Conservation (phyloP, 2,888 invertebrate genomes). For the Himalopsyche tibetana region DNA sequence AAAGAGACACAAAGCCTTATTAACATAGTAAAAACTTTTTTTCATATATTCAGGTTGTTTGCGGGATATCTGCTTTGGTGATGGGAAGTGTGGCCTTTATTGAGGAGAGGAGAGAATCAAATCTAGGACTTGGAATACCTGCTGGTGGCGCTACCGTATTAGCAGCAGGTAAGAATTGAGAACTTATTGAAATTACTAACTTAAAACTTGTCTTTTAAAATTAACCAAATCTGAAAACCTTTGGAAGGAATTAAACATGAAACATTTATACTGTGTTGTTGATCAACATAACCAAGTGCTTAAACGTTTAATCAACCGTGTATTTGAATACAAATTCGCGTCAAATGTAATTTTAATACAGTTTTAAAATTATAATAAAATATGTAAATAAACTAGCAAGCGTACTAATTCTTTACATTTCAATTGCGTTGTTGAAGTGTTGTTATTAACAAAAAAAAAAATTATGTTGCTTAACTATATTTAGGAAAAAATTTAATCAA, state of each 20-base stretch:
- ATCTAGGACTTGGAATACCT: slow-evolving; percentile 80
- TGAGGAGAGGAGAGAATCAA: slow-evolving; percentile 79
- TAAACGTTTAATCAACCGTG: neutral
- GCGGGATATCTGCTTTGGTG: slow-evolving; percentile 79
- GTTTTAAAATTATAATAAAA: no score
- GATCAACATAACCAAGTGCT: neutral
- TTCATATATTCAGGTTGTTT: slow-evolving; percentile 75
- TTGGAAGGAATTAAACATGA: no score
- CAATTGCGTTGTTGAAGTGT: no score
- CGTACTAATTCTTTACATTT: no score
- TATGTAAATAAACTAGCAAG: no score
- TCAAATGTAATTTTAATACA: no score
- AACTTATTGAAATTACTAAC: neutral
- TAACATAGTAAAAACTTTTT: slow-evolving; percentile 7
- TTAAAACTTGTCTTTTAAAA: no score
- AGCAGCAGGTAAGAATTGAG: slow-evolving; percentile 76
- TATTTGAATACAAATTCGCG: no score
- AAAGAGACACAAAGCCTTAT: neutral
- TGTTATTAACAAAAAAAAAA: no score
- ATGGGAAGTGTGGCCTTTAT: slow-evolving; percentile 81
- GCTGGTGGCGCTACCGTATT: slow-evolving; percentile 78
- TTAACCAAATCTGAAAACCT: no score
- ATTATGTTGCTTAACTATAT: no score
- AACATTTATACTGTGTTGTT: neutral
- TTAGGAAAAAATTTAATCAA: no score